Evolutionary conservation across 1,140 invertebrate genomes (phyloP), one percentile per base, ranked within the genome.

Genomic region (Reticulitermes speratus): DNA sequence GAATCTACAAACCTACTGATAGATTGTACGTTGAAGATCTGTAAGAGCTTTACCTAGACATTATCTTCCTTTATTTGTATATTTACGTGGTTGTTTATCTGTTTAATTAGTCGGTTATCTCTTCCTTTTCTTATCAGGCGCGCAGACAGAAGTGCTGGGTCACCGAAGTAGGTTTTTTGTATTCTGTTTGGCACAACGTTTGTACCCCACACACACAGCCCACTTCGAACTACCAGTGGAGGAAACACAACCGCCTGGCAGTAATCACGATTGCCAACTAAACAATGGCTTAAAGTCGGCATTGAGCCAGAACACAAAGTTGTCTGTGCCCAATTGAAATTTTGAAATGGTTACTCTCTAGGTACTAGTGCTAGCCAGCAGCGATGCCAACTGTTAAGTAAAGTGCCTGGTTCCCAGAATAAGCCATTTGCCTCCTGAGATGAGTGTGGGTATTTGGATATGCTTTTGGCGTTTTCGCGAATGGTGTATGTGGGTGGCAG

Each of bases 211-310:
- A 19, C n/a, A 8, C 65, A 19, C 59, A n/a, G 7, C n/a, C 65
- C 16, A 16, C 65, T 30, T 30, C 7, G 1, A 65, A 23, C 21
- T 65, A 12, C 59, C 59, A 65, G 59, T 23, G 59, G 21, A 65
- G 59, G 6, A 65, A 65, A 65, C 59, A 65, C 16, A 75, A 75
- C 65, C 25, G 65, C n/a, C 65, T 30, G 65, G 65, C 65, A 75
- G 65, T 75, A 75, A 75, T n/a, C 65, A 75, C 65, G 65, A 75
- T 75, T 11, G 65, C 65, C 65, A 75, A 11, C 7, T 75, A 75
- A 75, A 75, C 65, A 75, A 75, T 75, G n/a, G 65, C 65, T 75
- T 11, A 30, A 75, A 75, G 65, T 75, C 65, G 65, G 65, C 65
- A 75, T 9, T 75, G 65, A 25, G 65, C 65, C 65, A 75, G 65